Conservation (phyloP, 2,888 invertebrate genomes). For the Pedicia rivosa region DNA sequence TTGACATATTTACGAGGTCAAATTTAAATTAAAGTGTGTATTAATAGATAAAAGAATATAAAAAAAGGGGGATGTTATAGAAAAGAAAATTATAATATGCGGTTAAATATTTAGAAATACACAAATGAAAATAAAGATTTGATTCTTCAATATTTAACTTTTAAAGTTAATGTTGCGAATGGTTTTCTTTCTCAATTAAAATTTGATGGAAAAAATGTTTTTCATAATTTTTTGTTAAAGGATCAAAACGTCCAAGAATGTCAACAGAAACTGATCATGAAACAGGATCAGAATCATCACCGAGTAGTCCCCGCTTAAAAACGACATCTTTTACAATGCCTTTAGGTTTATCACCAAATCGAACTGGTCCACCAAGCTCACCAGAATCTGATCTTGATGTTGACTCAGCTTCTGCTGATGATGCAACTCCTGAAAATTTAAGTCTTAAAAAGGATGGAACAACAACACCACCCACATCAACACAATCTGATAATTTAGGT, state of each 20-base stretch:
- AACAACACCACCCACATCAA: constrained; percentile 29
- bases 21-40: too few relatives aligned
- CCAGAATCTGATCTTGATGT: constrained; percentile 32
- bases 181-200: too few relatives aligned
- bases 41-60: too few relatives aligned
- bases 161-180: too few relatives aligned
- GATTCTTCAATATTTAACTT: too few relatives aligned
- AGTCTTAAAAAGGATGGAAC: constrained; percentile 52
- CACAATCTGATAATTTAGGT: constrained; percentile 19
- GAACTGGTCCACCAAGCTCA: constrained; percentile 30
- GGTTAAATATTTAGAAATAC: too few relatives aligned
- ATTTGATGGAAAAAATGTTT: too few relatives aligned
- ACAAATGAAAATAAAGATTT: too few relatives aligned
- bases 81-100: too few relatives aligned
- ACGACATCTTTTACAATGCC: constrained; percentile 20
- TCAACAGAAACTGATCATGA: constrained; percentile 32
- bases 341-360: constrained; percentile 26
- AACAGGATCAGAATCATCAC: constrained; percentile 30
- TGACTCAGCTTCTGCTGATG: constrained; percentile 32
- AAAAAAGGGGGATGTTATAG: too few relatives aligned
- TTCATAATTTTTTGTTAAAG: too few relatives aligned
- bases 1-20: too few relatives aligned
- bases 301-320: constrained; percentile 25
- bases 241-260: constrained; percentile 28
- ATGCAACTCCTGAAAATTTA: constrained; percentile 61